Evolutionary conservation across 2,113 vertebrate genomes (phyloP).

Genomic region (Pachycephala philippinensis): DNA sequence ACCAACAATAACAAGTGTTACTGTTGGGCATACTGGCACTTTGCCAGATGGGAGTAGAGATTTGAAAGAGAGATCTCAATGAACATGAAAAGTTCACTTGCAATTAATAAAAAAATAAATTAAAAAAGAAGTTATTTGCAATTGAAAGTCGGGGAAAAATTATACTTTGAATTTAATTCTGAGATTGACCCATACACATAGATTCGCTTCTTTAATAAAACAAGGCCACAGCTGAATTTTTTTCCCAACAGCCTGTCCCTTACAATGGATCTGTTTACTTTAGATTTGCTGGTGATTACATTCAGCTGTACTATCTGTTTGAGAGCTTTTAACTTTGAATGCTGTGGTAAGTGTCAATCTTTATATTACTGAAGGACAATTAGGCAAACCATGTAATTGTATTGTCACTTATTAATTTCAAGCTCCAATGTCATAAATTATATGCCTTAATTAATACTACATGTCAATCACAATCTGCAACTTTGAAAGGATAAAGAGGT

Average conservation of each 20-base stretch:
- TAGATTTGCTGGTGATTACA: conserved; percentile 51
- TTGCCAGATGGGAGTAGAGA: not conserved
- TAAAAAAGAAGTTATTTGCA: not conserved
- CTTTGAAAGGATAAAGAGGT: conserved; percentile 67
- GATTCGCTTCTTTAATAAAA: conserved; percentile 4
- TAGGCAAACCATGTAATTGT: conserved; percentile 77
- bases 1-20: not conserved
- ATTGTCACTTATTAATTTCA: conserved; percentile 80
- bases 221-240: not conserved
- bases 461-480: conserved; percentile 70
- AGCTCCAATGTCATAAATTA: conserved; percentile 77
- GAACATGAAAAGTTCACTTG: not conserved
- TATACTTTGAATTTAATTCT: not conserved
- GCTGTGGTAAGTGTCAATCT: conserved; percentile 65
- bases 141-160: not conserved
- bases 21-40: not conserved
- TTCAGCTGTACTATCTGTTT: conserved; percentile 57
- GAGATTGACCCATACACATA: not conserved
- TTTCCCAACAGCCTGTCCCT: not conserved
- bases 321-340: conserved; percentile 64
- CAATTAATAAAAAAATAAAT: not conserved
- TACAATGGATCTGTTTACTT: conserved; percentile 14
- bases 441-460: conserved; percentile 76
- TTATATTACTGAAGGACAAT: conserved; percentile 72
- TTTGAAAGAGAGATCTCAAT: not conserved